Conservation (phyloP, 2,113 vertebrate species). For the Origma solitaria region DNA sequence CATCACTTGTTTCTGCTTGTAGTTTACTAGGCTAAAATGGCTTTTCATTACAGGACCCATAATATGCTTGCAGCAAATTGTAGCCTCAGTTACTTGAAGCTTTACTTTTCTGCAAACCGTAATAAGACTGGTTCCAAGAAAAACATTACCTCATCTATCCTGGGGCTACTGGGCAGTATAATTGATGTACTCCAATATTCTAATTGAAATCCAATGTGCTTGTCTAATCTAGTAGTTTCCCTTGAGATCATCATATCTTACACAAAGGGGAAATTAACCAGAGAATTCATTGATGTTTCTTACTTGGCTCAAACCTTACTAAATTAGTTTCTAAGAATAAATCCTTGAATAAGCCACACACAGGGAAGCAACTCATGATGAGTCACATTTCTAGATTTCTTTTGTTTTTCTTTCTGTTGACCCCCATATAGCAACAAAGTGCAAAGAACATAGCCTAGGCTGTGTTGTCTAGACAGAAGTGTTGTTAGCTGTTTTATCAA, state of each 20-base stretch:
- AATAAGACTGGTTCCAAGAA: slow-evolving; percentile 54
- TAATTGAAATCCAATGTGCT: slow-evolving; percentile 52
- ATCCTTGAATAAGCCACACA: slow-evolving; percentile 60
- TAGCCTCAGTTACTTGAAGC: slow-evolving; percentile 13
- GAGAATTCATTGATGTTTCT: slow-evolving; percentile 56
- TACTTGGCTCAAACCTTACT: slow-evolving; percentile 58
- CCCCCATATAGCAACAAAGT: slow-evolving; percentile 71
- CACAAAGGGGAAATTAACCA: slow-evolving; percentile 37
- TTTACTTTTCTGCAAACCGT: slow-evolving; percentile 57
- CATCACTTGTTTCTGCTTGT: slow-evolving; percentile 42
- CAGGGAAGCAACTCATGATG: slow-evolving; percentile 68
- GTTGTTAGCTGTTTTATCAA: neutral
- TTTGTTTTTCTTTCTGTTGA: slow-evolving; percentile 76
- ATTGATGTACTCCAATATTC: slow-evolving; percentile 42
- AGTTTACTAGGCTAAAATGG: slow-evolving; percentile 35
- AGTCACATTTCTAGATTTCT: slow-evolving; percentile 70
- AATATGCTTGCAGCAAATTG: slow-evolving; percentile 33
- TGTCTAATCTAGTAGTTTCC: slow-evolving; percentile 38
- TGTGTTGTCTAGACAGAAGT: slow-evolving; percentile 1
- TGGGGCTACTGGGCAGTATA: slow-evolving; percentile 30
- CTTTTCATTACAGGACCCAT: slow-evolving; percentile 12
- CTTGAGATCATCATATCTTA: slow-evolving; percentile 56
- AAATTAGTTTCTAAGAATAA: slow-evolving; percentile 73
- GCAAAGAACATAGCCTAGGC: neutral
- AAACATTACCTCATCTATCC: slow-evolving; percentile 60